Evolutionary conservation across 2,797 vertebrate genomes (phyloP), one percentile per base, ranked within the genome.

Genomic region (Tragopan temminckii): DNA sequence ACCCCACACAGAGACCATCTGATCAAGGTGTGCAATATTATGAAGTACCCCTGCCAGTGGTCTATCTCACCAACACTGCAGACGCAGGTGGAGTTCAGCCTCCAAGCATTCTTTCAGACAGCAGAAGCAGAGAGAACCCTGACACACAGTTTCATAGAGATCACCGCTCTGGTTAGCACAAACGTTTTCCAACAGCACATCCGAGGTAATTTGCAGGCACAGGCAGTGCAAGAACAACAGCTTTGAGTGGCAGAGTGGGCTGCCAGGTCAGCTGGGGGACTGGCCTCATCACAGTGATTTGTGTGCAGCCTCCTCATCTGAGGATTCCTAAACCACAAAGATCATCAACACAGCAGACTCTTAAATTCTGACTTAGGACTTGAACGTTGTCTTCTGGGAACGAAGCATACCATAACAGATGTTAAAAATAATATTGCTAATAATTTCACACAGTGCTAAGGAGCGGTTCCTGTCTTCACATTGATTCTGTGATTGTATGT

Each of bases 31-130:
- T 20, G 16, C 33, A 18, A 11, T 5, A 29, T 62, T 55, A 17
- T 0, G 1, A 40, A 53, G 45, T 3, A 24, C 46, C 7, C 5
- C 10, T 2, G 1, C 53, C 85, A 4, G 1, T 4, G 25, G 55
- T 13, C 36, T 3, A 0, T 7, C 7, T 6, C 48, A 48, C 31
- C 17, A 1, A 4, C 25, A 2, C 1, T 11, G 57, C 57, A 88
- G 57, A 36, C 23, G 9, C 25, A 13, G 59, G 25, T 36, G 17
- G 17, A 24, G 63, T 48, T 76, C 63, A 36, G 35, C 79, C 79
- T 50, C 71, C 7, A 18, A 50, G 23, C 1, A 8, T 24, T 42
- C 33, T 21, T 15, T 25, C 46, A 35, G 53, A 31, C 1, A 14
- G 46, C 4, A 25, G n/a, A 62, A 23, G 8, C 11, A 13, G 62